Percentiles rank a stretch among this genome's conserved stretches.
These are phyloP conservation scores for Nebria brevicollis DNA, from an alignment of 2,888 invertebrate species.

Conservation along the genomic window DNA sequence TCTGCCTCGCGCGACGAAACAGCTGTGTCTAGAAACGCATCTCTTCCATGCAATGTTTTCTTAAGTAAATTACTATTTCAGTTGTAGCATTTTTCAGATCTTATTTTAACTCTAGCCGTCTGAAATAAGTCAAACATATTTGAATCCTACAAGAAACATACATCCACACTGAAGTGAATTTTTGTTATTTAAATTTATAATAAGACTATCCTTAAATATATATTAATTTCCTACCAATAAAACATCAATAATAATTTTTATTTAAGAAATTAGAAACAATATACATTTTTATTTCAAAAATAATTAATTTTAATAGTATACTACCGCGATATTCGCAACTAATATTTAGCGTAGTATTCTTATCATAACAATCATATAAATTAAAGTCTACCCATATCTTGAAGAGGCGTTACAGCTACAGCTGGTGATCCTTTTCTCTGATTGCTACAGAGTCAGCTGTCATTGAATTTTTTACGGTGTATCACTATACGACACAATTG, in stretches of 20 bases:
- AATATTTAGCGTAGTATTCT: not conserved
- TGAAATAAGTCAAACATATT: not conserved
- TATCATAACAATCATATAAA: not conserved
- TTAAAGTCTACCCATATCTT: not conserved
- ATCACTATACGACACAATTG: not conserved
- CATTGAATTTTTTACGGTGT: not conserved
- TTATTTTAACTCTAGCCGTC: not conserved
- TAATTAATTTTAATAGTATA: too few species aligned
- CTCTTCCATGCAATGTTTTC: not conserved
- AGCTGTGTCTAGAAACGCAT: constrained; percentile 10
- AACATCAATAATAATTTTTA: too few species aligned
- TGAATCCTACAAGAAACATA: not conserved
- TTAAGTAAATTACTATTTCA: not conserved
- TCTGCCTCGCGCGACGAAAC: constrained; percentile 25
- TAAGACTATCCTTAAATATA: too few species aligned
- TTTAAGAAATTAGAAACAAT: too few species aligned
- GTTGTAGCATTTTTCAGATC: not conserved
- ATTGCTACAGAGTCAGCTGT: not conserved
- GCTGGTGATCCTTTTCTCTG: not conserved
- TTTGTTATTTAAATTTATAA: too few species aligned
- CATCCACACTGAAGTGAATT: not conserved
- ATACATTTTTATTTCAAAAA: too few species aligned
- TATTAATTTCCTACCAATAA: too few species aligned
- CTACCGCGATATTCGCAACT: not conserved
- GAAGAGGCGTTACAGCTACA: not conserved